Conservation (phyloP, 2,888 invertebrate genomes). For the Caenorhabditis sinica region DNA sequence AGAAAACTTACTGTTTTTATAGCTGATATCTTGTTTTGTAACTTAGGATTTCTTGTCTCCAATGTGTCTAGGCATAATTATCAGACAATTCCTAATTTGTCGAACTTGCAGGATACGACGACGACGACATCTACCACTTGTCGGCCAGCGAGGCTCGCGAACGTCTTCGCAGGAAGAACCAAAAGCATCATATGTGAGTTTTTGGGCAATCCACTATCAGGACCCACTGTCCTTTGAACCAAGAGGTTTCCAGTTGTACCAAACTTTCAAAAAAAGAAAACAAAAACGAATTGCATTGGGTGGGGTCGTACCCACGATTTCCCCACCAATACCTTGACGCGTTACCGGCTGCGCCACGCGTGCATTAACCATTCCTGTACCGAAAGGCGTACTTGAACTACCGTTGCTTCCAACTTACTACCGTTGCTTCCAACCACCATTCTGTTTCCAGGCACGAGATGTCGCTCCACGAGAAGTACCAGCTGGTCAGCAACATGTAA, state of each 20-base stretch:
- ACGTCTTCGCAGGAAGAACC: constrained; percentile 74
- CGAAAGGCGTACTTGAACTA: background rate
- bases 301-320: background rate
- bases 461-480: constrained; percentile 82
- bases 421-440: too few species aligned
- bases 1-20: too few species aligned
- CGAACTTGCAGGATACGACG: constrained; percentile 65
- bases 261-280: background rate
- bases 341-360: background rate
- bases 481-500: constrained; percentile 81
- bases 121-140: constrained; percentile 80
- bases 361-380: background rate
- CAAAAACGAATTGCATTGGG: background rate
- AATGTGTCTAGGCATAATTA: too few species aligned
- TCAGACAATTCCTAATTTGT: background rate
- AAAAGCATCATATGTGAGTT: constrained; percentile 69
- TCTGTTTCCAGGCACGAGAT: constrained; percentile 71
- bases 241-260: too few species aligned
- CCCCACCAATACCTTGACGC: background rate
- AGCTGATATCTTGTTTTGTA: too few species aligned
- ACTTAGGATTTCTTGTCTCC: too few species aligned
- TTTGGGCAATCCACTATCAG: background rate
- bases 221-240: too few species aligned
- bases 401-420: too few species aligned
- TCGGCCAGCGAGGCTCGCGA: constrained; percentile 82